A percentile compares a stretch with the other conserved stretches of the same genome.
These are phyloP conservation scores for Tetraneura akinire DNA, from an alignment of 1,140 invertebrate species.

Conservation along the genomic window DNA sequence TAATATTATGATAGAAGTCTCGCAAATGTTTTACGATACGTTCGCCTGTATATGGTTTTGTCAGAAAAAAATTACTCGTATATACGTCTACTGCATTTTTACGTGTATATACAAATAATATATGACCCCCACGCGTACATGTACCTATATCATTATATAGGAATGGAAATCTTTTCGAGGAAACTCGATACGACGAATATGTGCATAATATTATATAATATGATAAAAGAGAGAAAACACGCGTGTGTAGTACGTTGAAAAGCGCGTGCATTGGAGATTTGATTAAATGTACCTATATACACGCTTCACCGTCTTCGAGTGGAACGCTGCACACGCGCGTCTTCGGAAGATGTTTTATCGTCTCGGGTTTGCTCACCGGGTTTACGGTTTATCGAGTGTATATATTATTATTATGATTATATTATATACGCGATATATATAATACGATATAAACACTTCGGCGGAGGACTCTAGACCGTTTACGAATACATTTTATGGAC, in stretches of 20 bases:
- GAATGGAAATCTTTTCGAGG: slow-evolving; percentile 40
- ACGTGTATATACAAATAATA: too few relatives aligned
- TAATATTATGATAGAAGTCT: too few relatives aligned
- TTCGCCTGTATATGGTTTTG: too few relatives aligned
- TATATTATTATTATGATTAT: background rate
- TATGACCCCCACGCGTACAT: background rate
- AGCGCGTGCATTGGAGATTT: slow-evolving; percentile 31
- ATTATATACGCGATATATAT: background rate
- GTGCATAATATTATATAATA: slow-evolving; percentile 25
- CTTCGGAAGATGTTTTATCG: slow-evolving; percentile 45
- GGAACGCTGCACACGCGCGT: slow-evolving; percentile 6
- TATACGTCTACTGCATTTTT: background rate
- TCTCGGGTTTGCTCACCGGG: slow-evolving; percentile 25
- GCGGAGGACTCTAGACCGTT: background rate
- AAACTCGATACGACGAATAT: slow-evolving; percentile 20
- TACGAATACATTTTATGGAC: slow-evolving; percentile 24
- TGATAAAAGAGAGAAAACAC: too few relatives aligned
- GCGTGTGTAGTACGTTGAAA: too few relatives aligned
- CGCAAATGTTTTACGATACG: too few relatives aligned
- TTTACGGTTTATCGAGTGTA: slow-evolving; percentile 35
- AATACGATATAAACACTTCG: slow-evolving; percentile 16
- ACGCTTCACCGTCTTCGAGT: background rate
- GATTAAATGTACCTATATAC: slow-evolving; percentile 44
- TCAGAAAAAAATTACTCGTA: background rate
- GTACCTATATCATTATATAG: too few relatives aligned